A percentile compares a stretch with the other conserved stretches of the same genome.
Conservation (phyloP, 2,888 invertebrate genomes). For the Cryptophagus acutangulus region DNA sequence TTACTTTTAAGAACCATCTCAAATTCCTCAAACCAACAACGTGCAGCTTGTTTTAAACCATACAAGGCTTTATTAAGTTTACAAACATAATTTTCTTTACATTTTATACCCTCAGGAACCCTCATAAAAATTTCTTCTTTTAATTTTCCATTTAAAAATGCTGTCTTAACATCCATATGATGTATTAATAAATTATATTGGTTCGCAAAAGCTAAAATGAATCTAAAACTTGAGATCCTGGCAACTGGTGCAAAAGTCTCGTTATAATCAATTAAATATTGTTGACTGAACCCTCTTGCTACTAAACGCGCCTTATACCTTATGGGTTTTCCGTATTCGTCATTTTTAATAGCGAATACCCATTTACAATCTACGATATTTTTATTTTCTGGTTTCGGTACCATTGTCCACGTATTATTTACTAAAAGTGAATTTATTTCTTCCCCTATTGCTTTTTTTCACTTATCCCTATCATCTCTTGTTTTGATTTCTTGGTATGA, state of each 20-base stretch:
- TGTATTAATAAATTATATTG: conserved; percentile 15
- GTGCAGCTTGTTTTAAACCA: conserved; percentile 14
- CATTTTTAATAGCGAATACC: conserved; percentile 15
- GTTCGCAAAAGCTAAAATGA: conserved; percentile 15
- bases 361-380: conserved; percentile 14
- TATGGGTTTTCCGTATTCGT: conserved; percentile 13
- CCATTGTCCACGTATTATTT: conserved; percentile 11
- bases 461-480: conserved; percentile 11
- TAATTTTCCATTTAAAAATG: conserved; percentile 14
- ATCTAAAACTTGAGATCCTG: conserved; percentile 9
- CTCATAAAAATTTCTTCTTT: conserved; percentile 13
- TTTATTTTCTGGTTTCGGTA: conserved; percentile 8
- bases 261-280: conserved; percentile 9
- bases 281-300: conserved; percentile 11
- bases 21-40: conserved; percentile 17
- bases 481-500: conserved; percentile 10
- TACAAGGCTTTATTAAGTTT: conserved; percentile 15
- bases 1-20: conserved; percentile 11
- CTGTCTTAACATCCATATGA: conserved; percentile 16
- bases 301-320: conserved; percentile 17
- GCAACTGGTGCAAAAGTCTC: conserved; percentile 14
- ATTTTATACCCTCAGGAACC: conserved; percentile 9
- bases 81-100: conserved; percentile 5
- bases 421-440: conserved; percentile 7
- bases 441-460: conserved; percentile 12